Evolutionary conservation across 2,113 vertebrate species (phyloP).

Genomic region (Chaetodon trifascialis): DNA sequence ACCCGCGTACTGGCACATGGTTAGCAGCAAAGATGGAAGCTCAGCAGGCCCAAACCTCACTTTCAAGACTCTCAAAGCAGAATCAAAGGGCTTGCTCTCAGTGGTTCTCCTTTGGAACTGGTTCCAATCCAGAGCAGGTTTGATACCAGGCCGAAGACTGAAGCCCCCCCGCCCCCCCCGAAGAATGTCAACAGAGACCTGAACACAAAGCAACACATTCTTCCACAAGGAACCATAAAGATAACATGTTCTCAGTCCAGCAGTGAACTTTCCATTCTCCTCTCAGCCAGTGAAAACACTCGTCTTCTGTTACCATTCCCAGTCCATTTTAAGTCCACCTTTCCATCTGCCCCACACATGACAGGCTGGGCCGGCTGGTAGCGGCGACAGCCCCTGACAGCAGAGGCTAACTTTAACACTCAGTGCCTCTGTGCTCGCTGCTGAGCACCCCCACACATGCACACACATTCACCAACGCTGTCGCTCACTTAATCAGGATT

Average conservation of each 20-base stretch:
- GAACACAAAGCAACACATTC: conserved; percentile 15
- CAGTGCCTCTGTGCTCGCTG: conserved; percentile 20
- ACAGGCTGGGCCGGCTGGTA: conserved; percentile 35
- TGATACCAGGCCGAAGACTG: background rate
- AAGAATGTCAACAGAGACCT: background rate
- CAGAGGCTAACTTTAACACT: conserved; percentile 73
- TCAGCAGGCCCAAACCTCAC: background rate
- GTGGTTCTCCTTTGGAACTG: background rate
- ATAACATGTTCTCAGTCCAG: conserved; percentile 23
- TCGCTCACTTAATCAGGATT: conserved; percentile 72
- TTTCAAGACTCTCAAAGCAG: background rate
- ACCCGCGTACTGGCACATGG: background rate
- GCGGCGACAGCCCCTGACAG: conserved; percentile 44
- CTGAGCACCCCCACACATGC: background rate
- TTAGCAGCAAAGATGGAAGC: background rate
- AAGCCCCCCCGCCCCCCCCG: background rate
- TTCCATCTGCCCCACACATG: conserved; percentile 34
- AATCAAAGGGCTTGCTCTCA: background rate
- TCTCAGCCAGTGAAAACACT: conserved; percentile 48
- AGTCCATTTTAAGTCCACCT: conserved; percentile 69
- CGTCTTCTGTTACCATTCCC: conserved; percentile 61
- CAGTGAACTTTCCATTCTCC: conserved; percentile 63
- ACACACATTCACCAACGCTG: conserved; percentile 8
- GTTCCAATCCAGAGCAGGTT: background rate
- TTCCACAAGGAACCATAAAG: background rate